A percentile compares a stretch with the other conserved stretches of the same genome.
Evolutionary conservation across 1,140 invertebrate species (phyloP).

Genomic region (Planococcus citri): DNA sequence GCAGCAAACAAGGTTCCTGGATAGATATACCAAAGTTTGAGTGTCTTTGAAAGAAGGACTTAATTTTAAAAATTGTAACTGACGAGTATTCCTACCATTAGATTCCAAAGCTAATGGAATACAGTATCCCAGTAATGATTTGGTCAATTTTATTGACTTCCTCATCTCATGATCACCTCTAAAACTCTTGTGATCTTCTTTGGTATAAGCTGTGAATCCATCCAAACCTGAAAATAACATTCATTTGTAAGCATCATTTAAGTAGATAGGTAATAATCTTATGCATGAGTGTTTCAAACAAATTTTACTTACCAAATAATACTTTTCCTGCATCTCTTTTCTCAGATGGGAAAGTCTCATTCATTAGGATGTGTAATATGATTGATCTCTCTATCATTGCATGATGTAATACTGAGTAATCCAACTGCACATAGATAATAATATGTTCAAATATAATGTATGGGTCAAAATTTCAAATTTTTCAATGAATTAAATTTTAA

Average conservation of each 20-base stretch:
- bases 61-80: not conserved
- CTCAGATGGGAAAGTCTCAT: slow-evolving; percentile 57
- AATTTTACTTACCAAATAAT: slow-evolving; percentile 50
- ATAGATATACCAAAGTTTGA: slow-evolving; percentile 21
- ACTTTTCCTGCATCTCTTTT: slow-evolving; percentile 55
- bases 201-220: slow-evolving; percentile 55
- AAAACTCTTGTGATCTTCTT: slow-evolving; percentile 53
- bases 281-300: not conserved
- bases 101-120: slow-evolving; percentile 65
- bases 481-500: too few species aligned
- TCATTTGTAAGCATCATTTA: not conserved
- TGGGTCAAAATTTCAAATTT: too few species aligned
- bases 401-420: slow-evolving; percentile 64
- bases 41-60: slow-evolving; percentile 23
- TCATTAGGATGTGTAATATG: slow-evolving; percentile 68
- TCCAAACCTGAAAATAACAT: slow-evolving; percentile 36
- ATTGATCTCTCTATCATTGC: slow-evolving; percentile 64
- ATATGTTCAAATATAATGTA: slow-evolving; percentile 16
- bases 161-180: slow-evolving; percentile 52
- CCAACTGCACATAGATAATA: slow-evolving; percentile 53
- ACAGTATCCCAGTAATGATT: slow-evolving; percentile 62
- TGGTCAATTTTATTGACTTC: slow-evolving; percentile 57
- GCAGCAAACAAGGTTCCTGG: slow-evolving; percentile 46
- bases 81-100: slow-evolving; percentile 50
- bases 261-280: not conserved